Evolutionary conservation across 2,888 invertebrate genomes (phyloP).

Genomic region (Papilio elwesi): DNA sequence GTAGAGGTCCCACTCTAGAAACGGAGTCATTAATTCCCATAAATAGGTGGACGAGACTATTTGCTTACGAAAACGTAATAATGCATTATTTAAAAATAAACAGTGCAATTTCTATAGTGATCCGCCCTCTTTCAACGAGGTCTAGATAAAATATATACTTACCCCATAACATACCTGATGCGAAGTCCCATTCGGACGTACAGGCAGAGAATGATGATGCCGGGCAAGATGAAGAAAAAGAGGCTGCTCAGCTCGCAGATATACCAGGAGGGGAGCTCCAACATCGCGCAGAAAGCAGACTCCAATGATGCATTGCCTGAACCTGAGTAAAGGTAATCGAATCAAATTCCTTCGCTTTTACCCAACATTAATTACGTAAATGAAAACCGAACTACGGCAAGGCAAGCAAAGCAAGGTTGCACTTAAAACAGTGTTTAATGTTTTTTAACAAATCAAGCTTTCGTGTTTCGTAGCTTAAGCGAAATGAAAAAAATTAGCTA

Average conservation of each 20-base stretch:
- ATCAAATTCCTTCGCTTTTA: too few species aligned
- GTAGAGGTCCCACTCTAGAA: too few species aligned
- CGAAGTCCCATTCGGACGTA: conserved; percentile 91
- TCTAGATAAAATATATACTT: conserved; percentile 42
- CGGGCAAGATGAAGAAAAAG: conserved; percentile 91
- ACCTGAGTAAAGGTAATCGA: conserved; percentile 49
- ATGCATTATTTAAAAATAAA: not conserved
- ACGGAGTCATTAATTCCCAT: too few species aligned
- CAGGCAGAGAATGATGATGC: conserved; percentile 88
- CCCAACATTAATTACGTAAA: too few species aligned
- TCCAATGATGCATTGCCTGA: conserved; percentile 78
- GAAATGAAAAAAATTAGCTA: too few species aligned
- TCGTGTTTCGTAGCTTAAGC: too few species aligned
- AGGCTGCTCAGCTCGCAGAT: conserved; percentile 92
- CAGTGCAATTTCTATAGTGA: not conserved
- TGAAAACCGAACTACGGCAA: too few species aligned
- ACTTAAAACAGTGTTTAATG: too few species aligned
- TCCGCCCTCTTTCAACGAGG: not conserved
- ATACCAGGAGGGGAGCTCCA: conserved; percentile 84
- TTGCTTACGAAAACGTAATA: not conserved
- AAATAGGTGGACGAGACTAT: too few species aligned
- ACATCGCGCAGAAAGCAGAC: conserved; percentile 93
- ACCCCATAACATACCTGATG: conserved; percentile 81
- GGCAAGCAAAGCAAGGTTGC: too few species aligned
- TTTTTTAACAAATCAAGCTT: too few species aligned